Conservation (phyloP, 2,797 vertebrate genomes). For the Catostomus latipinnis region DNA sequence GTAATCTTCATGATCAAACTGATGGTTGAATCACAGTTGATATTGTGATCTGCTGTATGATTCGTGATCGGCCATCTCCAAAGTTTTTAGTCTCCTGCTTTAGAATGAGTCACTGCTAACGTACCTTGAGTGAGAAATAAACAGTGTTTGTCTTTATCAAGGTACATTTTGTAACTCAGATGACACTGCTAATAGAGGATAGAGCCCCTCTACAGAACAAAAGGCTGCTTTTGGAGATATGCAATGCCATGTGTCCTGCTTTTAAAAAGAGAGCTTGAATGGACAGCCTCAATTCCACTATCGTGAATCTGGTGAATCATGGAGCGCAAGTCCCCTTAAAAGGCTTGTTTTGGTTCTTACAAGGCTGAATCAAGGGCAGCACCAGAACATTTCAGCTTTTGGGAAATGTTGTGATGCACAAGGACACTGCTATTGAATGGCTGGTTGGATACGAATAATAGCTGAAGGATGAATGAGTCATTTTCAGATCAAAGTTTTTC, state of each 20-base stretch:
- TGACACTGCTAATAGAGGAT: slow-evolving; percentile 59
- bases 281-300: slow-evolving; percentile 20
- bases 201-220: slow-evolving; percentile 55
- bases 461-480: slow-evolving; percentile 14
- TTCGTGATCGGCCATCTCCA: slow-evolving; percentile 28
- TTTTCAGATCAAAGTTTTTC: not conserved
- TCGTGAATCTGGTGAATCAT: slow-evolving; percentile 13
- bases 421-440: slow-evolving; percentile 29
- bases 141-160: slow-evolving; percentile 69
- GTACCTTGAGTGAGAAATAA: slow-evolving; percentile 70
- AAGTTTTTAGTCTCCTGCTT: slow-evolving; percentile 56
- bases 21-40: slow-evolving; percentile 30
- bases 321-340: slow-evolving; percentile 15
- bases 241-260: slow-evolving; percentile 47
- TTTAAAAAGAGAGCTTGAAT: slow-evolving; percentile 48
- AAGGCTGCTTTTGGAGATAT: slow-evolving; percentile 52
- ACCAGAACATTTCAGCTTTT: not conserved
- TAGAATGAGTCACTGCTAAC: slow-evolving; percentile 68
- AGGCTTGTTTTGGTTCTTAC: not conserved
- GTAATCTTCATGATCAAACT: slow-evolving; percentile 8
- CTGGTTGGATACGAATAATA: slow-evolving; percentile 3
- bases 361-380: not conserved
- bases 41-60: slow-evolving; percentile 31
- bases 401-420: slow-evolving; percentile 26
- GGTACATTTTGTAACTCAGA: slow-evolving; percentile 72